Evolutionary conservation across 1,140 invertebrate species (phyloP).

Genomic region (Trichogramma pretiosum): DNA sequence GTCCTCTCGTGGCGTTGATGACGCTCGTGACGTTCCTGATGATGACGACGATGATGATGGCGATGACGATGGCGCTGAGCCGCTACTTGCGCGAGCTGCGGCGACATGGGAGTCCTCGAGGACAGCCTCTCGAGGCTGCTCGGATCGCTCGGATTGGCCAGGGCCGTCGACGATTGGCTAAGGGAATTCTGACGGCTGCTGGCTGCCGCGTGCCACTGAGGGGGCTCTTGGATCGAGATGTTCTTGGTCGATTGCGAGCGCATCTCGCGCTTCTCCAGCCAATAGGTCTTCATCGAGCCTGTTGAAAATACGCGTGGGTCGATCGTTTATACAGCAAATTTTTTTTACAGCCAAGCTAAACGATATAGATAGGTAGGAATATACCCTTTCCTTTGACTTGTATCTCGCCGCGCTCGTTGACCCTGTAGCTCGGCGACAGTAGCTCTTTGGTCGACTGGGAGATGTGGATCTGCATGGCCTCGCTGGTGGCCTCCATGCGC

Average conservation of each 20-base stretch:
- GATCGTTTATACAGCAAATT: too few relatives aligned
- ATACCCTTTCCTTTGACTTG: conserved; percentile 81
- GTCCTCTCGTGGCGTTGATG: too few relatives aligned
- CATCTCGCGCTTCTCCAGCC: conserved; percentile 64
- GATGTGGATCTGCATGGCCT: conserved; percentile 90
- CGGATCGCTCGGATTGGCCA: not conserved
- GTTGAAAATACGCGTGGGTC: conserved; percentile 13
- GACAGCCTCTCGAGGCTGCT: not conserved
- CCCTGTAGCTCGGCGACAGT: conserved; percentile 65
- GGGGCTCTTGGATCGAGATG: conserved; percentile 34
- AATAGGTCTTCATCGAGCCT: conserved; percentile 91
- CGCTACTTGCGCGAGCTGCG: not conserved
- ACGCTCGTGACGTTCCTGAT: too few relatives aligned
- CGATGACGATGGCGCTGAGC: not conserved
- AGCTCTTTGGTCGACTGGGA: conserved; percentile 76
- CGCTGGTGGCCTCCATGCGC: conserved; percentile 83
- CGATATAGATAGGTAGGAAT: conserved; percentile 6
- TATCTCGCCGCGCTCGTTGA: conserved; percentile 73
- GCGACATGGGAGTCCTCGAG: not conserved
- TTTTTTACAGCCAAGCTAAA: conserved; percentile 1
- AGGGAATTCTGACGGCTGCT: too few relatives aligned
- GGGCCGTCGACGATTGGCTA: not conserved
- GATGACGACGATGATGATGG: not conserved
- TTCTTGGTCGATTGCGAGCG: conserved; percentile 46
- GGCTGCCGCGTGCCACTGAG: conserved; percentile 40